Percentiles rank a stretch among this genome's conserved stretches.
phyloP scores from a whole-genome alignment of 2,888 invertebrate genomes.

The Augiades crinisus region DNA sequence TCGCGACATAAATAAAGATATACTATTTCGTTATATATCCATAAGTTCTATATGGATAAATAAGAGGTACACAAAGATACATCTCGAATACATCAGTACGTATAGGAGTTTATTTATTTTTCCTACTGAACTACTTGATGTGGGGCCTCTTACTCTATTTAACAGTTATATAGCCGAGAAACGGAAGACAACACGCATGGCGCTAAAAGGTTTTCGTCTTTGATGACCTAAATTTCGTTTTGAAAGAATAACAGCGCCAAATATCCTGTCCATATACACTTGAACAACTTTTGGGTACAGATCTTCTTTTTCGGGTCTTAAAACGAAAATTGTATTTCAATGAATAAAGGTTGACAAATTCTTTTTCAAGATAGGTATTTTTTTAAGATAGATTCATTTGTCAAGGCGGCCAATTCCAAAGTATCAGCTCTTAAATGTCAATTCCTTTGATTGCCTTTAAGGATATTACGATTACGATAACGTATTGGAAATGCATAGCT shows the following conservation, averaged over 20 bases:
- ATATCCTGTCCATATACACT: neutral
- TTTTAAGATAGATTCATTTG: too few species aligned
- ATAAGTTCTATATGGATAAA: neutral
- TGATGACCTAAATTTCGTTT: slow-evolving; percentile 20
- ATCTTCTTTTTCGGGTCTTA: slow-evolving; percentile 8
- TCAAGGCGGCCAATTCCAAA: neutral
- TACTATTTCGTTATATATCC: too few species aligned
- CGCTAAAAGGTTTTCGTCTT: slow-evolving; percentile 22
- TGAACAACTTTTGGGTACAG: neutral
- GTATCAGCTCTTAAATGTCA: neutral
- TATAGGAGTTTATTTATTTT: slow-evolving; percentile 4
- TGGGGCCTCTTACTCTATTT: slow-evolving; percentile 8
- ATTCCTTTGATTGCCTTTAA: neutral
- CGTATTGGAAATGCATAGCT: too few species aligned
- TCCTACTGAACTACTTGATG: neutral
- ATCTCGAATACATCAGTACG: neutral
- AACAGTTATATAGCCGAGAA: slow-evolving; percentile 15
- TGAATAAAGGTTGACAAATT: slow-evolving; percentile 1
- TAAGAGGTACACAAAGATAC: neutral
- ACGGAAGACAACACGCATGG: slow-evolving; percentile 18
- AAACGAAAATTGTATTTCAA: slow-evolving; percentile 3
- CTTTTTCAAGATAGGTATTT: too few species aligned
- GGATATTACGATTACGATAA: too few species aligned
- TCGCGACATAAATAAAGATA: too few species aligned
- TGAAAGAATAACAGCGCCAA: slow-evolving; percentile 11